These are phyloP conservation scores for Acestrorhynchus altus DNA, from an alignment of 2,797 vertebrate species.

Conservation along the genomic window DNA sequence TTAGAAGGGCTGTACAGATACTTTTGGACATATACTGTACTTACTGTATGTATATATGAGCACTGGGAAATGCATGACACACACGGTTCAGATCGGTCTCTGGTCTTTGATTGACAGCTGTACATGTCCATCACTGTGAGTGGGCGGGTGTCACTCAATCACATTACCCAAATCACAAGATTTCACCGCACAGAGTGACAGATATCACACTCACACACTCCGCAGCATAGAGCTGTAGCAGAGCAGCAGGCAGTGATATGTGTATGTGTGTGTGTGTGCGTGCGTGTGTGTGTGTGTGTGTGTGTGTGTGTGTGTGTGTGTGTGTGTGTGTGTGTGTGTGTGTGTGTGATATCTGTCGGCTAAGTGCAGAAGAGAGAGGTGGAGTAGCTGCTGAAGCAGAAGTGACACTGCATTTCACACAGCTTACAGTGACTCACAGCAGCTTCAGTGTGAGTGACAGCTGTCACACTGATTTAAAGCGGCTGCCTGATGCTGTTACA, in stretches of 20 bases:
- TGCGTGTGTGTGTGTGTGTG: neutral
- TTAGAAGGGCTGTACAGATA: neutral
- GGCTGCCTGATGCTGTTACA: conserved; percentile 52
- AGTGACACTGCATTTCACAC: conserved; percentile 13
- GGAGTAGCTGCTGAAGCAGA: conserved; percentile 56
- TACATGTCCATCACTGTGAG: neutral
- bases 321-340: neutral
- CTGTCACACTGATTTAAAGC: conserved; percentile 79
- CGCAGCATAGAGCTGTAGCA: neutral
- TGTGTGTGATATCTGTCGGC: conserved; percentile 1
- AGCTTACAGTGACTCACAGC: neutral
- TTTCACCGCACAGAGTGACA: neutral
- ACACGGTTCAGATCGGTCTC: neutral
- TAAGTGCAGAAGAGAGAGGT: neutral
- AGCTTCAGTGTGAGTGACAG: conserved; percentile 69
- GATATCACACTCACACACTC: neutral
- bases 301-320: neutral
- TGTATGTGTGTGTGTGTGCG: neutral
- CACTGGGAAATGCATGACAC: too few species aligned
- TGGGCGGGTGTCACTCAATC: neutral
- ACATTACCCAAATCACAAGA: neutral
- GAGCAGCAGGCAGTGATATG: neutral
- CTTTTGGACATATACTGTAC: too few species aligned
- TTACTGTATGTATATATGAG: too few species aligned
- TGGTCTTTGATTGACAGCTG: neutral